phyloP scores from a whole-genome alignment of 23 tunicate species.

The Diplosoma virens region DNA sequence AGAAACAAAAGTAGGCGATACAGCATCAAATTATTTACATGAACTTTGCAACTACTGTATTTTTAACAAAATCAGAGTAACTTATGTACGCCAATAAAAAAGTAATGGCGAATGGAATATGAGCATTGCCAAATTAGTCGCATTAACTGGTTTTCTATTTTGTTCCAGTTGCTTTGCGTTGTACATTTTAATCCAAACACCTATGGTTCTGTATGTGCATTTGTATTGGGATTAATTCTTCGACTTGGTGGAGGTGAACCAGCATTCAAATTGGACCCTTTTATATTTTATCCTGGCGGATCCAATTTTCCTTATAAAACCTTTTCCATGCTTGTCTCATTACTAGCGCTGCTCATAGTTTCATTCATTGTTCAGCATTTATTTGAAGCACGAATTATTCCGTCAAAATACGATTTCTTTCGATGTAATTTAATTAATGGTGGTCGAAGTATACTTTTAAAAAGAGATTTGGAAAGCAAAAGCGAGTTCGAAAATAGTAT shows the following conservation, averaged over 20 bases:
- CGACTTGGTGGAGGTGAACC: conserved; percentile 82
- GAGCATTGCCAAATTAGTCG: too few relatives aligned
- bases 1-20: too few relatives aligned
- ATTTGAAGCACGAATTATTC: conserved; percentile 27
- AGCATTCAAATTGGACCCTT: conserved; percentile 48
- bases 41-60: too few relatives aligned
- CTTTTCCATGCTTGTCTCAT: conserved; percentile 55
- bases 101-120: too few relatives aligned
- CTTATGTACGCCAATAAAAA: too few relatives aligned
- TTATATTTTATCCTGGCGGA: conserved; percentile 68
- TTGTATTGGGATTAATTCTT: conserved; percentile 53
- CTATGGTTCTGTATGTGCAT: conserved; percentile 69
- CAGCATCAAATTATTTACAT: too few relatives aligned
- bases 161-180: conserved; percentile 46
- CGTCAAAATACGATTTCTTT: conserved; percentile 54
- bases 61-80: too few relatives aligned
- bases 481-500: too few relatives aligned
- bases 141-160: background rate
- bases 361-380: conserved; percentile 22
- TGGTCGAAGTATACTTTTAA: conserved; percentile 42
- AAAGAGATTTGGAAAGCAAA: too few relatives aligned
- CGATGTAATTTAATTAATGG: conserved; percentile 62
- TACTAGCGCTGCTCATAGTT: conserved; percentile 28
- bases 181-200: conserved; percentile 83
- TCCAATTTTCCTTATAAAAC: conserved; percentile 76